Evolutionary conservation across 2,888 invertebrate genomes (phyloP).

Genomic region (Noctua pronuba): DNA sequence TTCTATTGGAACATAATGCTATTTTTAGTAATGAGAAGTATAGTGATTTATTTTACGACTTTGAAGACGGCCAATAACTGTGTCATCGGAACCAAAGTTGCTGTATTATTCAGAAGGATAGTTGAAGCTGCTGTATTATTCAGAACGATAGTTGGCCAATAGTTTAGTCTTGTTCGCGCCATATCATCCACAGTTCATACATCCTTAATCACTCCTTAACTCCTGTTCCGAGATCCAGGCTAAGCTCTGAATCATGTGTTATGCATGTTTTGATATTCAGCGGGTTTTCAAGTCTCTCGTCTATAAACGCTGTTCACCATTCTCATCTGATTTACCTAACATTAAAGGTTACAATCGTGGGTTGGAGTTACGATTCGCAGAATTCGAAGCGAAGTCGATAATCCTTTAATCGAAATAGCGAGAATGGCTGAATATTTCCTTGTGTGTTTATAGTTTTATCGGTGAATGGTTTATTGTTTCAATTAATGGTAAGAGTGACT

Average conservation of each 20-base stretch:
- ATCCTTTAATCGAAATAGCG: slow-evolving; percentile 48
- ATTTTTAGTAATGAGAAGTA: background rate
- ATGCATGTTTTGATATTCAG: slow-evolving; percentile 47
- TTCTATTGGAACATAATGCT: background rate
- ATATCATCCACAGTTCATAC: slow-evolving; percentile 22
- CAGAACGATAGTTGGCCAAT: slow-evolving; percentile 13
- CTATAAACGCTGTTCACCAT: slow-evolving; percentile 23
- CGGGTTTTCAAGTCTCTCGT: slow-evolving; percentile 31
- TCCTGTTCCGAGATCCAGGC: slow-evolving; percentile 25
- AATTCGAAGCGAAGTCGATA: slow-evolving; percentile 38
- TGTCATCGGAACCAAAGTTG: background rate
- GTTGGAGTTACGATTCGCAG: slow-evolving; percentile 45
- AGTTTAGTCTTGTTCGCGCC: slow-evolving; percentile 12
- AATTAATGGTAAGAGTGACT: background rate
- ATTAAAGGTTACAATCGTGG: slow-evolving; percentile 58
- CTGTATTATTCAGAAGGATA: slow-evolving; percentile 25
- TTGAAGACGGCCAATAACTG: background rate
- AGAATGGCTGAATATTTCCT: slow-evolving; percentile 37
- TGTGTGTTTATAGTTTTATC: slow-evolving; percentile 12
- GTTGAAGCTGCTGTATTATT: no score
- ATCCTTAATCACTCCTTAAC: slow-evolving; percentile 18
- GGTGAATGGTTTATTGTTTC: background rate
- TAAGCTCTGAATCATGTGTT: slow-evolving; percentile 34
- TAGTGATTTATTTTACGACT: background rate
- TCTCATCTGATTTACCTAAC: slow-evolving; percentile 56